These are phyloP conservation scores for Phyto melanocephala DNA, from an alignment of 2,888 invertebrate species.

Conservation along the genomic window DNA sequence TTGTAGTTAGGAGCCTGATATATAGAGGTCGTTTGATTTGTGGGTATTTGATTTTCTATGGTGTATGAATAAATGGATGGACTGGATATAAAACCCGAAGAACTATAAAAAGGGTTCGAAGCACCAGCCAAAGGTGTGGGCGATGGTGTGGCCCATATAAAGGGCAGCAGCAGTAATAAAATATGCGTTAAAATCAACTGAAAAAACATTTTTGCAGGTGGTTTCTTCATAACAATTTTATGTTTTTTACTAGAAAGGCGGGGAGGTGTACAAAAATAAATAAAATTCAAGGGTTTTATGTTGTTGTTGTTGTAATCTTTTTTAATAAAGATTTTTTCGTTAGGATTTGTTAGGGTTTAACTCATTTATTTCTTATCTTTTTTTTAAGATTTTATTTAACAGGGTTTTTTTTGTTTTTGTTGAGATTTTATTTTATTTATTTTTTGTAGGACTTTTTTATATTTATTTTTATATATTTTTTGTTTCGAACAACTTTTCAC, in stretches of 20 bases:
- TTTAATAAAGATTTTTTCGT: background rate
- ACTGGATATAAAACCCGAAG: slow-evolving; percentile 73
- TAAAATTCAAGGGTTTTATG: background rate
- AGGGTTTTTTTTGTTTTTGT: slow-evolving; percentile 33
- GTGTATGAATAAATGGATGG: slow-evolving; percentile 74
- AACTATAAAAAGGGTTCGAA: slow-evolving; percentile 52
- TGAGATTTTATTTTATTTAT: background rate
- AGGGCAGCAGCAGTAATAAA: slow-evolving; percentile 18
- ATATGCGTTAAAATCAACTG: background rate
- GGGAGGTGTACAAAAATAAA: background rate
- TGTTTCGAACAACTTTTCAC: slow-evolving; percentile 67
- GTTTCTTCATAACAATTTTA: slow-evolving; percentile 45
- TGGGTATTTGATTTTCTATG: slow-evolving; percentile 69
- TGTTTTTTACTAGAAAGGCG: background rate
- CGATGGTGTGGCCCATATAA: slow-evolving; percentile 54
- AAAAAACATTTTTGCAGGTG: slow-evolving; percentile 57
- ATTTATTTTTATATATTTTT: slow-evolving; percentile 40
- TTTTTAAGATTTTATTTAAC: slow-evolving; percentile 11
- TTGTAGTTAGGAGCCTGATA: slow-evolving; percentile 47
- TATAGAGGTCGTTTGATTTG: slow-evolving; percentile 55
- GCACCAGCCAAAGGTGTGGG: slow-evolving; percentile 51
- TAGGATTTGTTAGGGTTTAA: background rate
- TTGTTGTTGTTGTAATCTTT: background rate
- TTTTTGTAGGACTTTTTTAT: background rate
- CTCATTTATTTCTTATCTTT: slow-evolving; percentile 10